Evolutionary conservation across 1,140 invertebrate genomes (phyloP).

Genomic region (Atta cephalotes): DNA sequence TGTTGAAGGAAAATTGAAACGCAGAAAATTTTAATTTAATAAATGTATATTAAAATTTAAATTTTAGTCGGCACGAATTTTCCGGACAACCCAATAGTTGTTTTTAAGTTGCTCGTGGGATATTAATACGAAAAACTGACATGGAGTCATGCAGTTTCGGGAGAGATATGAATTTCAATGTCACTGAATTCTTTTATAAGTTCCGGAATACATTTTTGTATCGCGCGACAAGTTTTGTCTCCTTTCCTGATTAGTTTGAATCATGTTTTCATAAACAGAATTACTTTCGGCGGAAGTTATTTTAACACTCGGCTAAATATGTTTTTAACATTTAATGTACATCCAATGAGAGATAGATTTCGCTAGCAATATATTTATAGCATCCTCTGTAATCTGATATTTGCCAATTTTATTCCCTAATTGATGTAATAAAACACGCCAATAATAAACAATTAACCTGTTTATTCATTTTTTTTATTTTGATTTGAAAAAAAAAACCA

Average conservation of each 20-base stretch:
- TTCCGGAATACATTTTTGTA: slow-evolving; percentile 44
- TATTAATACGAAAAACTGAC: slow-evolving; percentile 20
- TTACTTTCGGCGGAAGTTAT: neutral
- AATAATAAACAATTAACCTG: slow-evolving; percentile 35
- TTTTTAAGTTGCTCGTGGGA: slow-evolving; percentile 21
- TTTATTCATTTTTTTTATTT: slow-evolving; percentile 1
- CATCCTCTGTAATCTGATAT: slow-evolving; percentile 13
- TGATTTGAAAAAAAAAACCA: neutral
- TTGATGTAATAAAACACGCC: slow-evolving; percentile 15
- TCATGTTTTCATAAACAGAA: slow-evolving; percentile 8
- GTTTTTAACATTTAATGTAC: slow-evolving; percentile 6
- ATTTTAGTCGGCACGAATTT: too few relatives aligned
- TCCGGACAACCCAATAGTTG: neutral
- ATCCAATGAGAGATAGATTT: neutral
- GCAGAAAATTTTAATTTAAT: too few relatives aligned
- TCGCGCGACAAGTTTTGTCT: slow-evolving; percentile 1
- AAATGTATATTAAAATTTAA: too few relatives aligned
- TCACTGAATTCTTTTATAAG: slow-evolving; percentile 34
- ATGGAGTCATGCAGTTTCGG: neutral
- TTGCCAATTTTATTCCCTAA: slow-evolving; percentile 25
- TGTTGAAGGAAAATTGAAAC: too few relatives aligned
- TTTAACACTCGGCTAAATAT: neutral
- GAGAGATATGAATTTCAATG: slow-evolving; percentile 43
- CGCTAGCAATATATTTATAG: neutral
- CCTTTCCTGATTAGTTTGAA: neutral